Conservation (phyloP, 2,797 vertebrate genomes). For the Diplodus puntazzo region DNA sequence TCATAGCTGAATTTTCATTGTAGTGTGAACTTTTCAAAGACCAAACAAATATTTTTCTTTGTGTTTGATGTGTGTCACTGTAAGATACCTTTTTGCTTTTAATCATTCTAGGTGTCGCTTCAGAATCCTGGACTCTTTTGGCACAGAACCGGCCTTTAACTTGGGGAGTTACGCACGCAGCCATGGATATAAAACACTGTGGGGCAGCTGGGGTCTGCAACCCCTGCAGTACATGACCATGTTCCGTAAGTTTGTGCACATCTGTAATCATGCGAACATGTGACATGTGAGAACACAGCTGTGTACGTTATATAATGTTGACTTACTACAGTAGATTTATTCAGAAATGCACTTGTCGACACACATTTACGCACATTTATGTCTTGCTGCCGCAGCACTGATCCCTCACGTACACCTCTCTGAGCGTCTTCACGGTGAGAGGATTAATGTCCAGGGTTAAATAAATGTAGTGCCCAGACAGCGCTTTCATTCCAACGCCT, state of each 20-base stretch:
- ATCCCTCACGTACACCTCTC: conserved; percentile 38
- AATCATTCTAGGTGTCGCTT: conserved; percentile 77
- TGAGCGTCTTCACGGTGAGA: conserved; percentile 44
- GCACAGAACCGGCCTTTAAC: conserved; percentile 85
- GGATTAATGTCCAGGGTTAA: conserved; percentile 73
- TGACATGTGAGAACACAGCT: conserved; percentile 1
- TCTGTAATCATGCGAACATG: conserved; percentile 5
- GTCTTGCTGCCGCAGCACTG: conserved; percentile 16
- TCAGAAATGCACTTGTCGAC: conserved; percentile 3
- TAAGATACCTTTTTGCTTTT: not conserved
- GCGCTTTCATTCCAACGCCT: conserved; percentile 74
- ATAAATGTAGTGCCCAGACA: conserved; percentile 67
- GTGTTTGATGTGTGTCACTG: not conserved
- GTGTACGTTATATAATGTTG: not conserved
- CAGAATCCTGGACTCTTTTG: conserved; percentile 85
- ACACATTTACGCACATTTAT: conserved; percentile 10
- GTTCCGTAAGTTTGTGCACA: conserved; percentile 81
- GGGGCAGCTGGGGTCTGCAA: conserved; percentile 85
- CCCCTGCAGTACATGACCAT: conserved; percentile 86
- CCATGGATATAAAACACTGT: conserved; percentile 79
- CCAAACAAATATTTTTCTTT: not conserved
- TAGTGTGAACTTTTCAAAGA: too few species aligned
- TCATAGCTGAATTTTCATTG: too few species aligned
- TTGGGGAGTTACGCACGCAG: conserved; percentile 76
- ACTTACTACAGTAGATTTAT: not conserved